These are phyloP conservation scores for Camponotus pennsylvanicus DNA, from an alignment of 1,140 invertebrate species.

Conservation along the genomic window DNA sequence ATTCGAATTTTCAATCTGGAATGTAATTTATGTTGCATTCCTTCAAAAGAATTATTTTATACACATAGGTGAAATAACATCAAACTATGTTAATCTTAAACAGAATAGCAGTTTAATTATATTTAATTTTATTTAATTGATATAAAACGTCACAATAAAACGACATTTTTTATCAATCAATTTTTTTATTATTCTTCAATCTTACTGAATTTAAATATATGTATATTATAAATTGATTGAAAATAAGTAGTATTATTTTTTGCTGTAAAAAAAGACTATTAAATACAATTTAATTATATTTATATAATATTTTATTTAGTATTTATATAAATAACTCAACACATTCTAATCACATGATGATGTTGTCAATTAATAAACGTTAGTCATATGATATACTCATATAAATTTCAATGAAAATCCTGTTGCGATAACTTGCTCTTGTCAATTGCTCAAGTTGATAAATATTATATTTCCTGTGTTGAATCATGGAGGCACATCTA, in stretches of 20 bases:
- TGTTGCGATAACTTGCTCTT: slow-evolving; percentile 1
- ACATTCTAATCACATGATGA: background rate
- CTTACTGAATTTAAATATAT: background rate
- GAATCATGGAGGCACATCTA: background rate
- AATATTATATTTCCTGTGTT: background rate
- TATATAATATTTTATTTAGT: background rate
- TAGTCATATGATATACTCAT: background rate
- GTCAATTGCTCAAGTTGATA: background rate
- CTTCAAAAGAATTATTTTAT: background rate
- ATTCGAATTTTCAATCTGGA: slow-evolving; percentile 19
- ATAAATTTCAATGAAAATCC: background rate
- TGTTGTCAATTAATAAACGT: background rate
- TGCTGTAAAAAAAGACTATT: background rate
- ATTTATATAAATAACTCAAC: background rate
- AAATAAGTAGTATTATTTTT: background rate
- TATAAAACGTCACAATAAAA: background rate
- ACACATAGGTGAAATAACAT: background rate
- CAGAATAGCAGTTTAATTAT: background rate
- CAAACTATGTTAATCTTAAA: background rate
- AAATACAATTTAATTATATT: background rate
- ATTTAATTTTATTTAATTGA: background rate
- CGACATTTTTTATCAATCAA: background rate
- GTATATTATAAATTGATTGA: background rate
- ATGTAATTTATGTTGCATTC: slow-evolving; percentile 7
- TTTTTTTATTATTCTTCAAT: background rate